A percentile compares a stretch with the other conserved stretches of the same genome.
Conservation (phyloP, 1,140 invertebrate genomes). For the Euschistus heros region DNA sequence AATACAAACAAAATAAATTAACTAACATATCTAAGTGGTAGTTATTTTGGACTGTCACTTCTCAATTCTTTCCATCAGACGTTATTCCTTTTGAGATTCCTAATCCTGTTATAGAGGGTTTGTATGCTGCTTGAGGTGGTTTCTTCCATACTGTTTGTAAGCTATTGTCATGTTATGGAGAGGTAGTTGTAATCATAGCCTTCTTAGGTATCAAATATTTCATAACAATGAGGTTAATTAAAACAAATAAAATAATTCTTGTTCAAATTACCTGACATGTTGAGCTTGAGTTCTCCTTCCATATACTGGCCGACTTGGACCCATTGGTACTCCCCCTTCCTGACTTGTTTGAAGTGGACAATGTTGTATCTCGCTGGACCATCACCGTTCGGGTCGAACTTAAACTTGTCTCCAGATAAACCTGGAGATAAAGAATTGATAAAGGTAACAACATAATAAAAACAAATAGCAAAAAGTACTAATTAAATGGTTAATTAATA, state of each 20-base stretch:
- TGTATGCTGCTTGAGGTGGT: too few relatives aligned
- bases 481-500: too few relatives aligned
- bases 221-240: background rate
- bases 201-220: too few relatives aligned
- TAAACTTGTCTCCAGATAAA: constrained; percentile 77
- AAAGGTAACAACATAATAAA: background rate
- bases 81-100: too few relatives aligned
- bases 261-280: constrained; percentile 66
- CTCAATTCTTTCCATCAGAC: too few relatives aligned
- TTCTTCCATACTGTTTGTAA: too few relatives aligned
- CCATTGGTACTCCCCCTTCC: constrained; percentile 45
- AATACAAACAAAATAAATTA: too few relatives aligned
- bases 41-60: too few relatives aligned
- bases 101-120: too few relatives aligned
- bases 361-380: constrained; percentile 91
- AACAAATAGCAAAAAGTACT: background rate
- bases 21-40: too few relatives aligned
- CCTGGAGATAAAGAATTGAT: constrained; percentile 41
- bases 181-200: too few relatives aligned
- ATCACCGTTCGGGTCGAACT: constrained; percentile 79
- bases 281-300: constrained; percentile 55
- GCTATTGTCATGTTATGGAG: too few relatives aligned
- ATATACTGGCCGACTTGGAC: constrained; percentile 72
- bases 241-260: constrained; percentile 30
- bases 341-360: constrained; percentile 88